These are phyloP conservation scores for Equus przewalskii DNA, from an alignment of 2,113 vertebrate genomes.

Conservation along the genomic window DNA sequence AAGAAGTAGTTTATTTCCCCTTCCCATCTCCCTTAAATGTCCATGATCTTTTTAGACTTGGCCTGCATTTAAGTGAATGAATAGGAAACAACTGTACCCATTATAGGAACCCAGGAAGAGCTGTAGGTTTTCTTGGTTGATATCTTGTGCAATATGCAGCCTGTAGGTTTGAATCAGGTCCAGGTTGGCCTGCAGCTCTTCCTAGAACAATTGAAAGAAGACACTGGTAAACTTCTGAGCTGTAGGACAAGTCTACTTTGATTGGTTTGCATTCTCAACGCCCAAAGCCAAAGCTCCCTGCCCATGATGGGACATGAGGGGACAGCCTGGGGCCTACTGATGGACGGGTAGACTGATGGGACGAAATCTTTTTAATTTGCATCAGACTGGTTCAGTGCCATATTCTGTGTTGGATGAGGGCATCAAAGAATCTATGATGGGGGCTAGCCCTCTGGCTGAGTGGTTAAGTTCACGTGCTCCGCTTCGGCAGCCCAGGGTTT, in stretches of 20 bases:
- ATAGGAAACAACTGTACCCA: conserved; percentile 87
- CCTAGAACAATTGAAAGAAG: conserved; percentile 87
- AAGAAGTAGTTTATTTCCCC: not conserved
- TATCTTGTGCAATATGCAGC: conserved; percentile 96
- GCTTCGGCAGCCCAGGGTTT: too few species aligned
- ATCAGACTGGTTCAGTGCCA: not conserved
- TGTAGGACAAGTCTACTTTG: not conserved
- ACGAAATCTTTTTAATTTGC: conserved; percentile 8
- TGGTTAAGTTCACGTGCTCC: too few species aligned
- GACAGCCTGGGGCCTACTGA: not conserved
- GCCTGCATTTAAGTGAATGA: conserved; percentile 13
- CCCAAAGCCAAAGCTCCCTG: not conserved
- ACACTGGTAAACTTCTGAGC: conserved; percentile 31
- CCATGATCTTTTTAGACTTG: not conserved
- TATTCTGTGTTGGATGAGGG: not conserved
- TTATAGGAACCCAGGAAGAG: conserved; percentile 95
- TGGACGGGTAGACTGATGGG: not conserved
- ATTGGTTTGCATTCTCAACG: conserved; percentile 39
- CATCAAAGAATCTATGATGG: not conserved
- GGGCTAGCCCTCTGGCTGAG: too few species aligned
- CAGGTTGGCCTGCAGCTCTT: conserved; percentile 95
- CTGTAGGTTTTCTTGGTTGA: conserved; percentile 96
- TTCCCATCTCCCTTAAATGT: not conserved
- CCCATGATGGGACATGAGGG: not conserved
- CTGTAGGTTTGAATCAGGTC: conserved; percentile 97